These are phyloP conservation scores for Machaerirhynchus nigripectus DNA, from an alignment of 2,113 vertebrate species.

Conservation along the genomic window DNA sequence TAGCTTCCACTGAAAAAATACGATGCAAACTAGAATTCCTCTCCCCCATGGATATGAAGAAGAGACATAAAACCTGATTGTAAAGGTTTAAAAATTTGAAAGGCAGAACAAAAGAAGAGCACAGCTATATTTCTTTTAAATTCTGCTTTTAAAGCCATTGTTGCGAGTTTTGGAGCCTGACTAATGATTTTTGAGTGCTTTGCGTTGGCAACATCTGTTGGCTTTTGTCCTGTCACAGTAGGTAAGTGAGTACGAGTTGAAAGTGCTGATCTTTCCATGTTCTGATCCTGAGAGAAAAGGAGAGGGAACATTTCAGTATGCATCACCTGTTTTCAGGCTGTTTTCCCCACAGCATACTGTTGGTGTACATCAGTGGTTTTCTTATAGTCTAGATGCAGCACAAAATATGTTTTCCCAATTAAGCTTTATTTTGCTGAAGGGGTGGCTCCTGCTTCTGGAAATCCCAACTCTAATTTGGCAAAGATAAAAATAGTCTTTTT, in stretches of 20 bases:
- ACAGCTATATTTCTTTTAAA: not conserved
- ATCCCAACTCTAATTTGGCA: not conserved
- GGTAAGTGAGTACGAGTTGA: conserved; percentile 9
- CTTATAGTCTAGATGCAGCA: not conserved
- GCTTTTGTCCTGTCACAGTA: conserved; percentile 21
- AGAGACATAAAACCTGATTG: not conserved
- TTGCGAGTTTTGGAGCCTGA: not conserved
- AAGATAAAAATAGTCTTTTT: not conserved
- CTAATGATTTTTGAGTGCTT: conserved; percentile 15
- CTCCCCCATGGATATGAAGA: not conserved
- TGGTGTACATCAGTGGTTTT: not conserved
- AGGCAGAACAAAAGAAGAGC: not conserved
- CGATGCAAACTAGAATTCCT: not conserved
- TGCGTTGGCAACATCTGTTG: conserved; percentile 17
- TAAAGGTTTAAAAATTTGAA: not conserved
- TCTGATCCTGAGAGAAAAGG: conserved; percentile 18
- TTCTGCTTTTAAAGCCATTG: not conserved
- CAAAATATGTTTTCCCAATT: not conserved
- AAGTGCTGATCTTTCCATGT: conserved; percentile 30
- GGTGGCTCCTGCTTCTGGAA: not conserved
- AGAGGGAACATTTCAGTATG: not conserved
- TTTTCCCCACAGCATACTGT: not conserved
- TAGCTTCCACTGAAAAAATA: not conserved
- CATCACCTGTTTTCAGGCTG: not conserved
- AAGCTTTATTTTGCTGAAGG: conserved; percentile 6